These are phyloP conservation scores for Arctia plantaginis DNA, from an alignment of 2,888 invertebrate species.

Conservation along the genomic window DNA sequence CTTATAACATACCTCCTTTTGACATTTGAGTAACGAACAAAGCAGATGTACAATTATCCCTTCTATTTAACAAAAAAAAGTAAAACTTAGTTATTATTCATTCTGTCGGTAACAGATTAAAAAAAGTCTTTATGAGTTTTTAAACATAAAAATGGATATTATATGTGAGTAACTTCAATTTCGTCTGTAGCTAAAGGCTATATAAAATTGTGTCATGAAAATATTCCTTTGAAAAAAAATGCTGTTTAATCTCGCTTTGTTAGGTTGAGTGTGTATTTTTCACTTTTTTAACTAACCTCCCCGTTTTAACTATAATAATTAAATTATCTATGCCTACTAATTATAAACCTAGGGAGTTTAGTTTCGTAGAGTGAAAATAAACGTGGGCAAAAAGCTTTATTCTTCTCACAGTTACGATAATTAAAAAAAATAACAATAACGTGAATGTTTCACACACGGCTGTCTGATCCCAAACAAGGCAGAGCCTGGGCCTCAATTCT, in stretches of 20 bases:
- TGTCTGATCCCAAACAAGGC: too few relatives aligned
- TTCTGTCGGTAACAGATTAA: not conserved
- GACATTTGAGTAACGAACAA: not conserved
- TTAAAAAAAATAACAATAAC: too few relatives aligned
- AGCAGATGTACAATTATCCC: not conserved
- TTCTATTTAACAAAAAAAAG: not conserved
- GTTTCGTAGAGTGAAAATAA: not conserved
- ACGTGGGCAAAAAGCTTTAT: too few relatives aligned
- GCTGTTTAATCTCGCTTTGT: not conserved
- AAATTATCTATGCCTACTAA: not conserved
- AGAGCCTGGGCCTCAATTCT: too few relatives aligned
- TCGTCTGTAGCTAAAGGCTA: conserved; percentile 9
- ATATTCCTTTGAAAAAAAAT: not conserved
- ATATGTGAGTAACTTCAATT: not conserved
- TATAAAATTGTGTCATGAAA: not conserved
- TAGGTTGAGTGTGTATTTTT: not conserved
- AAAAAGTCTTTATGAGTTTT: not conserved
- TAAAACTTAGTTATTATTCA: not conserved
- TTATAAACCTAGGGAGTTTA: not conserved
- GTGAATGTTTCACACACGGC: too few relatives aligned
- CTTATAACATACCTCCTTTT: not conserved
- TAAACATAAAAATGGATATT: not conserved
- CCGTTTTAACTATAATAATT: not conserved
- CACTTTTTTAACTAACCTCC: too few relatives aligned
- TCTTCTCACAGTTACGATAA: too few relatives aligned